Conservation (phyloP, 1,140 invertebrate species). For the Nasonia giraulti region DNA sequence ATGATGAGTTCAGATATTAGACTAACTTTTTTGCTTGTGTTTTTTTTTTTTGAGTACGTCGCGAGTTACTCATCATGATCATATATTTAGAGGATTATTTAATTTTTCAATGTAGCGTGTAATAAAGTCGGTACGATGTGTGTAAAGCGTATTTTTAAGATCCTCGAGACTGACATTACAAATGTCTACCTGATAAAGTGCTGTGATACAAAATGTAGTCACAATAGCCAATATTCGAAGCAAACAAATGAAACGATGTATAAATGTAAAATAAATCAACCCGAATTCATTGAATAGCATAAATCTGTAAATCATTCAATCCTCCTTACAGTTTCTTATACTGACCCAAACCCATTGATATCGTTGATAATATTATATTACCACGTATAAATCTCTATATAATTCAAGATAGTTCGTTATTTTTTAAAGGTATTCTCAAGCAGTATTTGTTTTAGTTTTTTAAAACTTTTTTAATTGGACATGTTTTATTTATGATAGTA, state of each 20-base stretch:
- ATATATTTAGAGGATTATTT: slow-evolving; percentile 9
- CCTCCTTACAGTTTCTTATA: background rate
- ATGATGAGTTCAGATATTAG: background rate
- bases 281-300: background rate
- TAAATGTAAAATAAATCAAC: slow-evolving; percentile 36
- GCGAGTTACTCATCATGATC: slow-evolving; percentile 26
- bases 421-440: no score
- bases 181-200: slow-evolving; percentile 69
- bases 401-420: no score
- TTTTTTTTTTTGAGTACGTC: background rate
- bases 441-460: no score
- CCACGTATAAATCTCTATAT: no score
- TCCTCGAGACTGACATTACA: slow-evolving; percentile 65
- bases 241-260: slow-evolving; percentile 20
- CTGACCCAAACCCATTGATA: background rate
- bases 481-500: no score
- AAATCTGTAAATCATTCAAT: background rate
- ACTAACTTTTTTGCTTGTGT: background rate
- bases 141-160: slow-evolving; percentile 46
- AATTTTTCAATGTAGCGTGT: slow-evolving; percentile 34
- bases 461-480: no score
- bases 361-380: no score
- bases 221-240: slow-evolving; percentile 52
- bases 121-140: slow-evolving; percentile 20
- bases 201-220: slow-evolving; percentile 71